Base-by-base conservation (phyloP, 2,113 vertebrate species). In the Cyphomyrus plagiostoma region DNA sequence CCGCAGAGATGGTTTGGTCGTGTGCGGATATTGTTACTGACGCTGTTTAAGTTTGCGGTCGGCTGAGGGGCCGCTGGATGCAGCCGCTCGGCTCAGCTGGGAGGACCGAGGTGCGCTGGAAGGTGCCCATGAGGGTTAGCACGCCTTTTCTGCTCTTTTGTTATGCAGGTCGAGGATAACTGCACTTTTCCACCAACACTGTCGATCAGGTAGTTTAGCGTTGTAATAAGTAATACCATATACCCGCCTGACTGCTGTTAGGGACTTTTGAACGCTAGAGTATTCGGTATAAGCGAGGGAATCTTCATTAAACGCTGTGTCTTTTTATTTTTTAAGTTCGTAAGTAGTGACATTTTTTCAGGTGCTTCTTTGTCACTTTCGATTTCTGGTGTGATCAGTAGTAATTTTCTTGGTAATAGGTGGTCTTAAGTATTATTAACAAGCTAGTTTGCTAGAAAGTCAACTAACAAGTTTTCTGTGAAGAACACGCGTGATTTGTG, bases 1-100 rank as follows among this genome's bases (percentile, higher is more conserved):
- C n/a, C n/a, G 62, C 26, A 30, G 62, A 30, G 62, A 88, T 92
- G 92, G 93, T 93, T 90, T 35, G 89, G 87, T 87, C 80, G 66
- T 13, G 91, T 92, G 90, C 93, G 92, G 95, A 95, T 94, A 92
- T 94, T 90, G 92, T 94, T 94, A 91, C 48, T 39, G 52, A 88
- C 93, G 92, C 91, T 92, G 93, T 93, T 91, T 91, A 58, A 84
- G 83, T 13, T 85, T 89, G 10, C 19, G 83, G 62, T 66, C 62
- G n/a, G n/a, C 88, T 46, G 35, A 87, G 86, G 87, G 90, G 90
- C 82, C 23, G 39, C 91, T 74, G 89, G 88, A 88, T 89, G 86
- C 80, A 49, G 91, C 91, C 90, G 89, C 88, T 89, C 93, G 90
- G 91, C 90, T 86, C 90, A 56, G 52, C 86, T 42, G 86, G 26